Conservation (phyloP, 2,888 invertebrate species). For the Agrochola macilenta region DNA sequence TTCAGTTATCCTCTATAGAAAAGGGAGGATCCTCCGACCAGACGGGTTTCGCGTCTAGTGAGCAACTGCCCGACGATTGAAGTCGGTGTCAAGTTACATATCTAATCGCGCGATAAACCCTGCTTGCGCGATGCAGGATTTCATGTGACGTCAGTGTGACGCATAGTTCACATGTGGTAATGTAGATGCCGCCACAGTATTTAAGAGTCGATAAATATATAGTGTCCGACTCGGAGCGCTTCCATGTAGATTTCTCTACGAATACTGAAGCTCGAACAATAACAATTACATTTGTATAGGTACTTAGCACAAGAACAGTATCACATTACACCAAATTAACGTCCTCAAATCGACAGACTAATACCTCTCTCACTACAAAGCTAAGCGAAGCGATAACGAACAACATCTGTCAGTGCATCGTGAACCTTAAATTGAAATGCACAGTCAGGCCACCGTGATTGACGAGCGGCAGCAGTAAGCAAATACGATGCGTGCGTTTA, state of each 20-base stretch:
- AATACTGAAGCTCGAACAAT: background rate
- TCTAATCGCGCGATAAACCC: too few species aligned
- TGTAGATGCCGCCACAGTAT: too few species aligned
- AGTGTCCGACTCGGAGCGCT: background rate
- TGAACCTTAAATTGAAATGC: slow-evolving; percentile 86
- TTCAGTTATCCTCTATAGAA: too few species aligned
- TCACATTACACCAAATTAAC: slow-evolving; percentile 7
- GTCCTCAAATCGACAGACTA: background rate
- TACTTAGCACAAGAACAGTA: background rate
- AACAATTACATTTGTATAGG: background rate
- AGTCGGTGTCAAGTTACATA: too few species aligned
- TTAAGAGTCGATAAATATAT: too few species aligned
- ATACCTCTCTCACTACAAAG: slow-evolving; percentile 15
- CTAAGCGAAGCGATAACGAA: slow-evolving; percentile 60
- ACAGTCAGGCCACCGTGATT: slow-evolving; percentile 88
- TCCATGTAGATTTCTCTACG: background rate
- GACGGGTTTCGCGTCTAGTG: too few species aligned
- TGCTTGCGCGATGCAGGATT: too few species aligned
- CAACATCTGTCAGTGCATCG: slow-evolving; percentile 65
- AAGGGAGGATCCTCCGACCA: too few species aligned
- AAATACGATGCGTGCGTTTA: slow-evolving; percentile 83
- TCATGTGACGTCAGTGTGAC: too few species aligned
- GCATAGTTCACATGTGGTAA: too few species aligned
- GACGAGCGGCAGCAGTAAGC: slow-evolving; percentile 88
- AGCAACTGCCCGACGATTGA: too few species aligned